phyloP scores from a whole-genome alignment of 2,888 invertebrate species.

The Aphidius colemani region DNA sequence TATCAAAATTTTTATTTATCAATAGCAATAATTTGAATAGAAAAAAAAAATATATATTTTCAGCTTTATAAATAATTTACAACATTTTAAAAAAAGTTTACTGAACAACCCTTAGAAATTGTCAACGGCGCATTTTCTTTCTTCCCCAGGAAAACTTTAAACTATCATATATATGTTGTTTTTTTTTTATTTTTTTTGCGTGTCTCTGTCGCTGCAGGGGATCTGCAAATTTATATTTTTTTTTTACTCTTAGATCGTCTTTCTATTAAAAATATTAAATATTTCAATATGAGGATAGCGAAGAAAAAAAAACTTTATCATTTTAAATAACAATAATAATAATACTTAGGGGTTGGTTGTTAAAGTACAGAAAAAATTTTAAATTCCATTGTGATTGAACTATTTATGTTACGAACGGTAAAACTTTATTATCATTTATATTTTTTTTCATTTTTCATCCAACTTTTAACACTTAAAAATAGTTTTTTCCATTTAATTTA shows the following conservation, averaged over 20 bases:
- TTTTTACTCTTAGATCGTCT: constrained; percentile 38
- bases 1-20: constrained; percentile 1
- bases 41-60: neutral
- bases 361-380: constrained; percentile 38
- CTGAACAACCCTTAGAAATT: constrained; percentile 25
- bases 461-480: no score
- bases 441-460: neutral
- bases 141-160: constrained; percentile 19
- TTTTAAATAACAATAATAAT: no score
- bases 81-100: neutral
- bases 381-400: constrained; percentile 49
- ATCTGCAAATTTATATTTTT: constrained; percentile 3
- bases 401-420: constrained; percentile 45
- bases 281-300: constrained; percentile 44
- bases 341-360: constrained; percentile 18
- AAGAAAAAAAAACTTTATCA: constrained; percentile 27
- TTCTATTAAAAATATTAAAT: constrained; percentile 50
- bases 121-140: constrained; percentile 19
- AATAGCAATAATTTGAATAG: neutral
- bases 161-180: constrained; percentile 12
- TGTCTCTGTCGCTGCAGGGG: constrained; percentile 24
- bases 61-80: neutral
- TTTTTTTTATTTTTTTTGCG: neutral
- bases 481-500: no score
- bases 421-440: constrained; percentile 17